phyloP scores from a whole-genome alignment of 2,113 vertebrate species.

The Ahaetulla prasina region DNA sequence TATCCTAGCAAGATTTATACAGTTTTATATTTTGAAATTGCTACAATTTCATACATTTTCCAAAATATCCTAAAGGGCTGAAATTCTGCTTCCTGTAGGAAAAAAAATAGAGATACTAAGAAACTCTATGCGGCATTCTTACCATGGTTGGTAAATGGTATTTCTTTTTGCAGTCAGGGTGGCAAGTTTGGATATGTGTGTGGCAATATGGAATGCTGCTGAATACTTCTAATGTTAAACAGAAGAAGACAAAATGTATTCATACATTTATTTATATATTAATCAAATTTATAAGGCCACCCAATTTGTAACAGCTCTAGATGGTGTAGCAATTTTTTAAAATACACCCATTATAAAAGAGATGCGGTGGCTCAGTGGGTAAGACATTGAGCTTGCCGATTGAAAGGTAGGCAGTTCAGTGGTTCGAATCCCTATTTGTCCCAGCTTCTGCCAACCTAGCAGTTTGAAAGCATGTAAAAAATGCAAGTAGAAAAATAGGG shows the following conservation, averaged over 20 bases:
- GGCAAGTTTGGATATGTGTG: background rate
- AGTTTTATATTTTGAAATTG: background rate
- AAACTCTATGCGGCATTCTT: background rate
- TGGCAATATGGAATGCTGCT: background rate
- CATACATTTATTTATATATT: background rate
- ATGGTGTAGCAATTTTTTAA: background rate
- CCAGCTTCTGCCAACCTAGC: too few species aligned
- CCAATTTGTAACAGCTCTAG: background rate
- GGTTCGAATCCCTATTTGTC: too few species aligned
- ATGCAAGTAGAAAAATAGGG: too few species aligned
- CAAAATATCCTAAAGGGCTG: background rate
- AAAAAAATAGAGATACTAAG: background rate
- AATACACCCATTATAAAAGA: too few species aligned
- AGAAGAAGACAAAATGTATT: background rate
- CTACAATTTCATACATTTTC: background rate
- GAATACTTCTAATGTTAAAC: constrained; percentile 21
- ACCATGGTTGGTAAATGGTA: background rate
- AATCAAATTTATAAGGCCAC: background rate
- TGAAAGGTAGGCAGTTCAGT: too few species aligned
- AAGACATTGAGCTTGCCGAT: too few species aligned
- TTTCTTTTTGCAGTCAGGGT: background rate
- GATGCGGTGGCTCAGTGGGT: too few species aligned
- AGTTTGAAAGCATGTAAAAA: too few species aligned
- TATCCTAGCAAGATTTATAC: background rate
- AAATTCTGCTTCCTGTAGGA: background rate